Evolutionary conservation across 2,113 vertebrate genomes (phyloP), one percentile per base, ranked within the genome.

Genomic region (Canis aureus): DNA sequence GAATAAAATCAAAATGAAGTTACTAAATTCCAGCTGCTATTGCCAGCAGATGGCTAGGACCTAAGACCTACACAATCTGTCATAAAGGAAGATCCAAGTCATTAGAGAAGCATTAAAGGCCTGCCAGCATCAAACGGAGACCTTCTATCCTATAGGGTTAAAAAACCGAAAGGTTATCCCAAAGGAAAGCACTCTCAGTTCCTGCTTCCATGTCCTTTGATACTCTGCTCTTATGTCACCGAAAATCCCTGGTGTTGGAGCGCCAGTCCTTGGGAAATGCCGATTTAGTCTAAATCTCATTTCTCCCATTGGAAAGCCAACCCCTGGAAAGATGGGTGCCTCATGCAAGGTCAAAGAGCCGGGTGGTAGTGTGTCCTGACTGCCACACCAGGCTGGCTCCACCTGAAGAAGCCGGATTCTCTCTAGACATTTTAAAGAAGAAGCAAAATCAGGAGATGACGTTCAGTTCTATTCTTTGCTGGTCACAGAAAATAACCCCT

Each of bases 391-490:
- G 49, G 2, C n/a, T 90, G 64, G 43, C 20, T 94, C 32, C 57
- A 74, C 53, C 38, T 2, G 11, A 88, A 84, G 82, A 89, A 84
- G 60, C 49, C 84, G 35, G 80, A 82, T 60, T 89, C 49, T 38
- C n/a, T 82, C 64, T 29, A 74, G 55, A 94, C 1, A 1, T 83
- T 76, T 78, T 91, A 23, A 91, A 95, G 78, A 78, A 88, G 51
- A 16, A 73, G 59, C 16, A 43, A 89, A 91, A 43, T 94, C 67
- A 87, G n/a, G 69, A 85, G 85, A 20, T 76, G 73, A 64, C 10
- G 13, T 43, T 76, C 67, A 76, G 4, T 66, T 94, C 84, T 95
- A 64, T 89, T 95, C n/a, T 96, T 76, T 82, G 78, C 95, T 66
- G 38, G 43, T 64, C 15, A 3, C 51, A 17, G 89, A 97, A 92